These are phyloP conservation scores for Hemicordylus capensis DNA, from an alignment of 2,113 vertebrate species.

Conservation along the genomic window DNA sequence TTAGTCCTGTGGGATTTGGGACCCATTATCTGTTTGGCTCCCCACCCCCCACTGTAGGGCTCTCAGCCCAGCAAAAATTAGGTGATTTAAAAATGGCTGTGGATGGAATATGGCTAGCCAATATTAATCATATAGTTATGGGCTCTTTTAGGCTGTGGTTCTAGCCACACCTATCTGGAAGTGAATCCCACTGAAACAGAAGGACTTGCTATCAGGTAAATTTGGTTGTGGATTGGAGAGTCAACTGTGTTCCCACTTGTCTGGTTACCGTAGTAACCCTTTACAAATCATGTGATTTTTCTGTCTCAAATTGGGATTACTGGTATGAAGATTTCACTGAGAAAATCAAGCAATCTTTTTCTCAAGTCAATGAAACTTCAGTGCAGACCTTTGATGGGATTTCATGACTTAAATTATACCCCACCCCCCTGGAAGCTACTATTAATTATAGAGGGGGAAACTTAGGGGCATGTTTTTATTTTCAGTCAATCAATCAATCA, in stretches of 20 bases:
- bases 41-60: neutral
- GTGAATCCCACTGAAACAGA: neutral
- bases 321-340: neutral
- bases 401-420: too few relatives aligned
- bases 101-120: neutral
- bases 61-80: neutral
- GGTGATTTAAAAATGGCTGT: neutral
- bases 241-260: neutral
- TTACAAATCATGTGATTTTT: neutral
- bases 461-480: too few relatives aligned
- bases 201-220: neutral
- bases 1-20: slow-evolving; percentile 27
- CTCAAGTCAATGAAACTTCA: neutral
- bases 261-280: neutral
- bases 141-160: neutral
- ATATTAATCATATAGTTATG: neutral
- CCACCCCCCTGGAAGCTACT: too few relatives aligned
- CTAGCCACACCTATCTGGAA: neutral
- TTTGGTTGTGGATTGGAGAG: neutral
- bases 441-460: too few relatives aligned
- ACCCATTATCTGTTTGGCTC: slow-evolving; percentile 38
- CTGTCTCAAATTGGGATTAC: neutral
- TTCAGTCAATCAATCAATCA: too few relatives aligned
- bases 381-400: too few relatives aligned
- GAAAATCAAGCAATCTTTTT: neutral